Base-by-base conservation (phyloP, 1,140 invertebrate genomes). In the Hycleus phaleratus region DNA sequence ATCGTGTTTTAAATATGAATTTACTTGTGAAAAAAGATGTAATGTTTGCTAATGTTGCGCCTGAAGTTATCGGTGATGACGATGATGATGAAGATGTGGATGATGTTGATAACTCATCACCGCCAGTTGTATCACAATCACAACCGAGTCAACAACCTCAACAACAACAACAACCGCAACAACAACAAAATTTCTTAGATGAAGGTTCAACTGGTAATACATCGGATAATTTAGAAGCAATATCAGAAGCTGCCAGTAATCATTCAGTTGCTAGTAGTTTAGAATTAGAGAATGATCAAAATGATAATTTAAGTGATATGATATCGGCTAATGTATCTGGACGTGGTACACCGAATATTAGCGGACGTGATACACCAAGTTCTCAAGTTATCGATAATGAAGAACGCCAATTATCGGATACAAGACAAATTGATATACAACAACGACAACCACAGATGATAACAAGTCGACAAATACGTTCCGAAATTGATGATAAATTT, bases 401-500 rank as follows among this genome's bases (percentile, higher is more conserved):
- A 58, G 83, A 84, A 56, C 76, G 78, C 43, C 75, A 57, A 75
- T 62, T 71, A 61, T 67, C 69, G 54, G 74, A 75, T 60, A 78
- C 76, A 38, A 67, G 68, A 76, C 79, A 32, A 5, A 32, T 5
- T 32, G 7, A 32, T 32, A 4, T 7, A 32, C 32, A 4, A 45
- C 78, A 83, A n/a, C 79, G 83, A 4, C 76, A 69, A 39, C 79
- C 83, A 3, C 76, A 69, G 39, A 62, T 62, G 42, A 60, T 64
- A 18, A 62, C 68, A 4, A 62, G 50, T n/a, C 92, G 93, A 66
- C 87, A 91, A 72, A 86, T 85, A 25, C 79, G 88, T 5, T 90
- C 88, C 56, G 95, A 98, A 70, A 94, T 99, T 54, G 95, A 97
- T 66, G 96, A 98, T 60, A 95, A 97, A 74, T 99, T 99, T 82